Evolutionary conservation across 2,888 invertebrate genomes (phyloP).

Genomic region (Lycocerus yunnanus): DNA sequence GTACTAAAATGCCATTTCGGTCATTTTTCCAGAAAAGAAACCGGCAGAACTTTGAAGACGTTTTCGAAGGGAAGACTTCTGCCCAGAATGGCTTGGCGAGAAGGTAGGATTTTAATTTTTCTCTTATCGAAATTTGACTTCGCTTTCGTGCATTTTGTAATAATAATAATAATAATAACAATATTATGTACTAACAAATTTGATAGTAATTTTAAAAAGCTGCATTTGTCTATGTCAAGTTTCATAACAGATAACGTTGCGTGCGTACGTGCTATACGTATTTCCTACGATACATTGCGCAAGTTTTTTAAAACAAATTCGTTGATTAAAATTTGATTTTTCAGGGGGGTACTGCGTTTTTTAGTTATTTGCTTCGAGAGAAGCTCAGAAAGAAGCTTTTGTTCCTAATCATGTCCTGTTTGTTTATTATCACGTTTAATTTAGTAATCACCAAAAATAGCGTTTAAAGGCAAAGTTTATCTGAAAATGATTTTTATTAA

Average conservation of each 20-base stretch:
- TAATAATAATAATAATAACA: background rate
- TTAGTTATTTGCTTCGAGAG: background rate
- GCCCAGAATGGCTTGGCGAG: no score
- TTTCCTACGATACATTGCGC: background rate
- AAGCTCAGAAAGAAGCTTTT: background rate
- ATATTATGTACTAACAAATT: no score
- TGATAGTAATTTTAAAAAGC: constrained; percentile 5
- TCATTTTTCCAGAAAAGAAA: background rate
- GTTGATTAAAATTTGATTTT: background rate
- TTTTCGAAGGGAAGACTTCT: no score
- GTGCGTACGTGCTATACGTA: no score
- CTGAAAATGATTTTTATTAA: constrained; percentile 1
- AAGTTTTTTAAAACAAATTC: background rate
- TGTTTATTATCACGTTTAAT: background rate
- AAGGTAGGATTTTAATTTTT: background rate
- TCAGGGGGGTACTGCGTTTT: background rate
- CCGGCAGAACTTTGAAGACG: background rate
- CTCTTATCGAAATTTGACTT: background rate
- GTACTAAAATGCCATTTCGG: background rate
- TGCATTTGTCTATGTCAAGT: constrained; percentile 19
- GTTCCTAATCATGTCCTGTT: background rate
- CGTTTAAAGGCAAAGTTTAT: constrained; percentile 4
- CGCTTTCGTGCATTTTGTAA: background rate
- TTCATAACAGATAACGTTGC: constrained; percentile 13
- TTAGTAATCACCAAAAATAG: constrained; percentile 19